Evolutionary conservation across 2,113 vertebrate species (phyloP).

Genomic region (Todiramphus chloris): DNA sequence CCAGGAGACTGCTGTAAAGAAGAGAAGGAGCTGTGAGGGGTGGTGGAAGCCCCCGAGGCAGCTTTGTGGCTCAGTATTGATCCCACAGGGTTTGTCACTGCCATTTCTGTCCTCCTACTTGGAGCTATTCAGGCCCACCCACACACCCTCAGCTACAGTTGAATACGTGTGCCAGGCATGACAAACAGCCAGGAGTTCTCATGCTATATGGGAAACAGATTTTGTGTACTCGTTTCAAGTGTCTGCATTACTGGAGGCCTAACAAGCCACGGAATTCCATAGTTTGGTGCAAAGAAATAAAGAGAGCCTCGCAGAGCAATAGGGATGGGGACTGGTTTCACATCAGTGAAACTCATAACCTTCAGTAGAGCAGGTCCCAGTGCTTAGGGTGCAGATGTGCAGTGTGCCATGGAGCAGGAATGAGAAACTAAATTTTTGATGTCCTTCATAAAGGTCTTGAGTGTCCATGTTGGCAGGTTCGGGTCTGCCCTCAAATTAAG

Average conservation of each 20-base stretch:
- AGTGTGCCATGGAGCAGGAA: neutral
- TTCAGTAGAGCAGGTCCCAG: neutral
- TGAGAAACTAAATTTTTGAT: neutral
- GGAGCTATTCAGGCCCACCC: neutral
- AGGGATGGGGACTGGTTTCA: neutral
- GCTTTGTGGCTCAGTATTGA: neutral
- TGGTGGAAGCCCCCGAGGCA: neutral
- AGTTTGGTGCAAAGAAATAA: neutral
- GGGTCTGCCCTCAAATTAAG: neutral
- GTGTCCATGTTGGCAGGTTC: neutral
- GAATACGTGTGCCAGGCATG: neutral
- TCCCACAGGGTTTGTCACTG: neutral
- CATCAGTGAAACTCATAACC: accelerated
- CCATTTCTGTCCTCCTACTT: neutral
- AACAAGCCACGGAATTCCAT: neutral
- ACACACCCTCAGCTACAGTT: neutral
- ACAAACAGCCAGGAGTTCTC: neutral
- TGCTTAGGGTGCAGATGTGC: neutral
- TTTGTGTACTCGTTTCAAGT: neutral
- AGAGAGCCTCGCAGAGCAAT: neutral
- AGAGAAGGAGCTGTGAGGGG: neutral
- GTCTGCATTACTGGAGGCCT: neutral
- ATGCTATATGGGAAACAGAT: neutral
- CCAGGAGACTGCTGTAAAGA: neutral
- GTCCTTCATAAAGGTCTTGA: neutral